Conservation (phyloP, 1,140 invertebrate species). For the Penaeus vannamei region DNA sequence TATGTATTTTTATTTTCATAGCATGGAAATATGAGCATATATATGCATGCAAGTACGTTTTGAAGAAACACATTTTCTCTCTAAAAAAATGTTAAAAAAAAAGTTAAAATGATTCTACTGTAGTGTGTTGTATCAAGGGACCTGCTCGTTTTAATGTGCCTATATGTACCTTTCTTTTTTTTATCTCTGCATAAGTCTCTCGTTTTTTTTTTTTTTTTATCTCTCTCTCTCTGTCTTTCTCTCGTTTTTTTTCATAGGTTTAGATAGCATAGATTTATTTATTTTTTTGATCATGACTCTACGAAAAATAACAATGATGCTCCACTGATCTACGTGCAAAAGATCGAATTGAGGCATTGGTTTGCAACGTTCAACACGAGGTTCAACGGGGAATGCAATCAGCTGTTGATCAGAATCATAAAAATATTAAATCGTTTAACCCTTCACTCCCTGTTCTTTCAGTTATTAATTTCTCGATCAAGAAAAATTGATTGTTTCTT, state of each 20-base stretch:
- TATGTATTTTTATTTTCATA: no score
- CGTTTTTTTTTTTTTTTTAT: slow-evolving; percentile 38
- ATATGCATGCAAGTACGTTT: not conserved
- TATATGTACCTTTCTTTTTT: slow-evolving; percentile 1
- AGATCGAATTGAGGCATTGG: no score
- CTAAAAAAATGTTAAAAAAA: not conserved
- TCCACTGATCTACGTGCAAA: no score
- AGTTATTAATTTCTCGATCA: no score
- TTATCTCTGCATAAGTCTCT: not conserved
- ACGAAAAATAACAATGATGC: not conserved
- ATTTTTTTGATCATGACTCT: slow-evolving; percentile 46
- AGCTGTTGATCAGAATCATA: not conserved
- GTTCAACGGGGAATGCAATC: no score
- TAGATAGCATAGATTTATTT: slow-evolving; percentile 49
- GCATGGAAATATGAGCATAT: not conserved
- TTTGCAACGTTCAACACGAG: no score
- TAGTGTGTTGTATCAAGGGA: slow-evolving; percentile 47
- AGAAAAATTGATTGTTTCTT: no score
- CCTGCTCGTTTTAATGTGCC: slow-evolving; percentile 44
- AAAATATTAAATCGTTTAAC: not conserved
- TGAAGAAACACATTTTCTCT: not conserved
- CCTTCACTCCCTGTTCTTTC: no score
- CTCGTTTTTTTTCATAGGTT: not conserved
- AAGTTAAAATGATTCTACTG: slow-evolving; percentile 28
- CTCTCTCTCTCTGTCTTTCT: slow-evolving; percentile 28